These are phyloP conservation scores for Seriola dumerili DNA, from an alignment of 2,113 vertebrate genomes.

Conservation along the genomic window DNA sequence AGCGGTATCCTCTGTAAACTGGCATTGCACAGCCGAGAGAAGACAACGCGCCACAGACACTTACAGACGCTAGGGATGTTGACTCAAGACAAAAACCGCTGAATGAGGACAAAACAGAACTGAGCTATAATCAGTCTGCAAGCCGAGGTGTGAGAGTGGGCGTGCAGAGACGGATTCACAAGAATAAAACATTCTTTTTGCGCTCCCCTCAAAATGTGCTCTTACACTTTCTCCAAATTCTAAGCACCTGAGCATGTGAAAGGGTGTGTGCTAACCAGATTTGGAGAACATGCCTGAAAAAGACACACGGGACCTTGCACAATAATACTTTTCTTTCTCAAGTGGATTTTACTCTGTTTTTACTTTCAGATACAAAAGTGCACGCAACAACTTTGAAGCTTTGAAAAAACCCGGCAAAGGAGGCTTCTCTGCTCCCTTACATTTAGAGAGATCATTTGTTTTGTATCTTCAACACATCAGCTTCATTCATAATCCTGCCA, in stretches of 20 bases:
- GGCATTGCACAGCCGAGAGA: not conserved
- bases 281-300: not conserved
- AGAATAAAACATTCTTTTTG: not conserved
- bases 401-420: not conserved
- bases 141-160: not conserved
- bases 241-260: not conserved
- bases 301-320: not conserved
- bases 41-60: not conserved
- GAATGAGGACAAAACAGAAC: not conserved
- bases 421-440: not conserved
- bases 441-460: not conserved
- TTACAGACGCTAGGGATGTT: not conserved
- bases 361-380: not conserved
- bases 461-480: not conserved
- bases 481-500: not conserved
- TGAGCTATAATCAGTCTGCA: not conserved
- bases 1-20: slow-evolving; percentile 1
- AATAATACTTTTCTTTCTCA: not conserved
- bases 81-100: not conserved
- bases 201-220: not conserved
- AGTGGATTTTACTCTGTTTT: not conserved
- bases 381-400: not conserved
- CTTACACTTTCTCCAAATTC: not conserved
- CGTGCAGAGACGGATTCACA: not conserved
- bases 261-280: not conserved